phyloP scores from a whole-genome alignment of 2,113 vertebrate species.

The Ophthalmolycus amberensis region DNA sequence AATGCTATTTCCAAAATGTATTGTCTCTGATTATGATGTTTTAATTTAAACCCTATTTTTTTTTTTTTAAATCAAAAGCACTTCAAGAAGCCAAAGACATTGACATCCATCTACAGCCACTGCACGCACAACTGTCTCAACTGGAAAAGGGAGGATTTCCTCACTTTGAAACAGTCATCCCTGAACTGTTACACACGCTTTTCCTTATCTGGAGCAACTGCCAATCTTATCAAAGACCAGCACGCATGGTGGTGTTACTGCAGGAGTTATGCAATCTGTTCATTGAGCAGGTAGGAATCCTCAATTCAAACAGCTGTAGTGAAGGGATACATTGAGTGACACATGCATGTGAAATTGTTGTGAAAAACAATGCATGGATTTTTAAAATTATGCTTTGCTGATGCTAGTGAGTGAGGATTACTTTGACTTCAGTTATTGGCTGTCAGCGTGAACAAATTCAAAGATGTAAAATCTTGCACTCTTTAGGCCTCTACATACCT shows the following conservation, averaged over 20 bases:
- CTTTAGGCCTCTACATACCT: conserved; percentile 82
- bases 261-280: conserved; percentile 87
- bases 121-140: conserved; percentile 74
- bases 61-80: conserved; percentile 69
- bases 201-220: conserved; percentile 87
- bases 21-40: conserved; percentile 4
- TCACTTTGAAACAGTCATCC: conserved; percentile 62
- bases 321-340: not conserved
- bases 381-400: not conserved
- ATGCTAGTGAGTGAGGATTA: not conserved
- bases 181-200: conserved; percentile 84
- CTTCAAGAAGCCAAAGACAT: conserved; percentile 83
- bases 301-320: not conserved
- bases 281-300: conserved; percentile 81
- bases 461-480: conserved; percentile 12
- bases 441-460: conserved; percentile 1
- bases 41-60: not conserved
- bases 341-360: not conserved
- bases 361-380: not conserved
- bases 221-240: conserved; percentile 79
- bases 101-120: conserved; percentile 83
- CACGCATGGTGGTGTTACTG: conserved; percentile 81
- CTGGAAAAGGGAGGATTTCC: conserved; percentile 82
- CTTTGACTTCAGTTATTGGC: not conserved
- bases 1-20: not conserved